Base-by-base conservation (phyloP, 2,888 invertebrate genomes). In the Tetragonula carbonaria region DNA sequence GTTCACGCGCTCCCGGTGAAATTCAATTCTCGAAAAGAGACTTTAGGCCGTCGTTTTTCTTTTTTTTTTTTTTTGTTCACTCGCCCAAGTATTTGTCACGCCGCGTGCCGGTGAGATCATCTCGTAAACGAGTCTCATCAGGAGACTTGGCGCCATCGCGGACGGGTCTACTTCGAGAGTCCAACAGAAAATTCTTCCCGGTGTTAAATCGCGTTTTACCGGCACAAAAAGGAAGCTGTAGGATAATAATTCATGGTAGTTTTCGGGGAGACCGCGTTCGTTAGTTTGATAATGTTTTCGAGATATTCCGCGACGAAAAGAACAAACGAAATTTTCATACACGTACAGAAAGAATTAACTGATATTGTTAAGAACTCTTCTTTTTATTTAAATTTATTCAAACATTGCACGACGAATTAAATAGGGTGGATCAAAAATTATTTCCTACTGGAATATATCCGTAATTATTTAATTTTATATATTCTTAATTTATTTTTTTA, bases 101-200 rank as follows among this genome's bases (percentile, higher is more conserved):
- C 11, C n/a, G 53, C 55, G 59, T 59, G 57, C 28, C 16, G 72
- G 66, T 66, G 55, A 73, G 73, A 72, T 78, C 66, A 70, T 74
- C 53, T 23, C 65, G 50, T 74, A 75, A 82, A 80, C 80, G 84
- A 73, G 78, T 84, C 78, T 16, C 83, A 74, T 83, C 67, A 1
- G 11, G 83, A 51, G 74, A 65, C 74, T 50, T 68, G 71, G 74
- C 66, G 78, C 78, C 72, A 23, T 53, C 63, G 33, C 73, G 57
- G 65, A 83, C 74, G 67, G 13, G 16, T 16, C 33, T 38, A 8
- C 38, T 16, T 33, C 16, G 53, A 45, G 74, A 82, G 68, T 74
- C 71, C 51, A 53, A 71, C 66, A n/a, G 57, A 66, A 45, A 74
- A 71, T 59, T 70, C 66, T 66, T 74, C 21, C 13, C 51, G 66